These are phyloP conservation scores for Pantala flavescens DNA, from an alignment of 1,140 invertebrate genomes.

Conservation along the genomic window DNA sequence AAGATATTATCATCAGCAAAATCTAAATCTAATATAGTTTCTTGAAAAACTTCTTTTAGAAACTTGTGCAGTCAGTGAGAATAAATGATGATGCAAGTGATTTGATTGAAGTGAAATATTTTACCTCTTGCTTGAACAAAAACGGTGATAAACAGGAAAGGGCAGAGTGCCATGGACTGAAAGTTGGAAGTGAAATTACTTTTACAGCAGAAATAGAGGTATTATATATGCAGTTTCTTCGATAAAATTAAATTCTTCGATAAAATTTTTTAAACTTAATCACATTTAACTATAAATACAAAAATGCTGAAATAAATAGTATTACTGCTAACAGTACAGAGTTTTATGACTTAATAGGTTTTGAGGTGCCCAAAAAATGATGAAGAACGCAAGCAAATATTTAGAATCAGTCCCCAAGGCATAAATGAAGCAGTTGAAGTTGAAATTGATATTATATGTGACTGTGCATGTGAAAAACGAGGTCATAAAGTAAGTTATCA, in stretches of 20 bases:
- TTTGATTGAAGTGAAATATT: conserved; percentile 48
- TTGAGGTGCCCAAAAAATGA: conserved; percentile 33
- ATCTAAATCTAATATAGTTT: no score
- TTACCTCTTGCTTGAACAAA: conserved; percentile 41
- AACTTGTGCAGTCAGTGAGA: conserved; percentile 38
- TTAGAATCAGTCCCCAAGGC: conserved; percentile 46
- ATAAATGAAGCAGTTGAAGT: conserved; percentile 45
- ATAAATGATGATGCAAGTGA: conserved; percentile 46
- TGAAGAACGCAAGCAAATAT: conserved; percentile 37
- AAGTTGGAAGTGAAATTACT: conserved; percentile 45
- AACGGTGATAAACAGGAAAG: conserved; percentile 28
- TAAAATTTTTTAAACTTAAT: no score
- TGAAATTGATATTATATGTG: conserved; percentile 59
- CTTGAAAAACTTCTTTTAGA: conserved; percentile 23
- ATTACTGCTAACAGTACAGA: no score
- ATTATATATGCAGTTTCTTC: no score
- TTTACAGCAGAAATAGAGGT: conserved; percentile 31
- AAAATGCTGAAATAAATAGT: no score
- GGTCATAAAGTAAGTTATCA: conserved; percentile 34
- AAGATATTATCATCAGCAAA: neutral
- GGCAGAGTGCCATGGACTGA: conserved; percentile 45
- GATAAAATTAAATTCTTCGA: no score
- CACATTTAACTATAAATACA: no score
- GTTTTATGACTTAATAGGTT: neutral
- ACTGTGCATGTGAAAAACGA: conserved; percentile 56